Evolutionary conservation across 2,113 vertebrate genomes (phyloP).

Genomic region (Epinephelus cyanopodus): DNA sequence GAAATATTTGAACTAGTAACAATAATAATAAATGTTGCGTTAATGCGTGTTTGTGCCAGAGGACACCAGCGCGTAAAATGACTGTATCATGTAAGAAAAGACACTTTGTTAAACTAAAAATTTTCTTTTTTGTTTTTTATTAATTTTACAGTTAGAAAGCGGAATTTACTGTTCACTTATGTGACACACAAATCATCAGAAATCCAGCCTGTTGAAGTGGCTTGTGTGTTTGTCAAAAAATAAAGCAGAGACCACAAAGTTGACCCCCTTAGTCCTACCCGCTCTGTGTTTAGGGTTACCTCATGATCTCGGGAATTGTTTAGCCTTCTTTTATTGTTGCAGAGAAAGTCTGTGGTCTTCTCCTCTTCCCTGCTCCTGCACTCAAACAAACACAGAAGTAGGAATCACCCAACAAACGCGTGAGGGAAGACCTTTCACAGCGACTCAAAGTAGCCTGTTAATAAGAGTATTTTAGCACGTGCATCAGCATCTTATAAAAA

Average conservation of each 20-base stretch:
- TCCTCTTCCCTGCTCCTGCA: slow-evolving; percentile 24
- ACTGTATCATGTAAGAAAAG: not conserved
- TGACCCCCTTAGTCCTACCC: not conserved
- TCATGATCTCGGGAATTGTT: slow-evolving; percentile 54
- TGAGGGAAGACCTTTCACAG: not conserved
- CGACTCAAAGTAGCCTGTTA: not conserved
- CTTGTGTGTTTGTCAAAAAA: slow-evolving; percentile 21
- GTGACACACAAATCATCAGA: not conserved
- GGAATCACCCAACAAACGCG: not conserved
- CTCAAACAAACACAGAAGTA: not conserved
- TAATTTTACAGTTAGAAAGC: not conserved
- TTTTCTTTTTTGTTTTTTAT: not conserved
- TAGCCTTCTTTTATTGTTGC: slow-evolving; percentile 56
- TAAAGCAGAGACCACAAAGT: slow-evolving; percentile 27
- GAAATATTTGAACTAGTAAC: too few species aligned
- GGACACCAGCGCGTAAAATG: not conserved
- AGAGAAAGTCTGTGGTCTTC: slow-evolving; percentile 55
- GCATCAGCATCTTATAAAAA: not conserved
- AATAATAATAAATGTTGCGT: not conserved
- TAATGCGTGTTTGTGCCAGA: not conserved
- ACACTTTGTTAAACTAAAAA: not conserved
- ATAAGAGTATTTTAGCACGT: not conserved
- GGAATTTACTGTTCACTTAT: not conserved
- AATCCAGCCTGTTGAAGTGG: not conserved
- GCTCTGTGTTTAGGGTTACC: slow-evolving; percentile 29